Evolutionary conservation across 2,113 vertebrate species (phyloP), one percentile per base, ranked within the genome.

Genomic region (Puffinus mauretanicus): DNA sequence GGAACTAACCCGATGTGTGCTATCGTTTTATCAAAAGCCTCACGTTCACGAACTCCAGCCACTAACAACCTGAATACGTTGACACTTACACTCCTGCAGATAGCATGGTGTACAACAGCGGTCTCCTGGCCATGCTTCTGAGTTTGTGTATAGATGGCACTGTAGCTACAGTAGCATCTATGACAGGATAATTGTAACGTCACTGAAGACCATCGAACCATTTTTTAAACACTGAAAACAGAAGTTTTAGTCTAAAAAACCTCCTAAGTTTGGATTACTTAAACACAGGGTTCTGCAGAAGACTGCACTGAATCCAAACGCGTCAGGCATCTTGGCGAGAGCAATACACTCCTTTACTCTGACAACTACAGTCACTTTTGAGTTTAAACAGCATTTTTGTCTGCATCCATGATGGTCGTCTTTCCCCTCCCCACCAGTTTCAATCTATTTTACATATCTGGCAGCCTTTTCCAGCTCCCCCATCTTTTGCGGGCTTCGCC

Each of bases 371-470:
- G 22, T 14, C 40, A 6, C 58, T 55, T 80, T 4, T 14, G 10
- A 40, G 25, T 60, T 88, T 25, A 16, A 86, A 54, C 3, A 36
- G 10, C 2, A 1, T 4, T 88, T 61, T 52, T 73, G n/a, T 14
- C 46, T 15, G 13, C 79, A n/a, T 6, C 2, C 6, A 11, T 5
- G 4, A 15, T 0, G 1, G 14, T 27, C 1, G 2, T 9, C 36
- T 24, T 52, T 36, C 16, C 36, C 20, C 30, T 54, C 13, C 49
- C 47, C 47, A 51, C 32, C 46, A 24, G 22, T 61, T 92, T 13
- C 16, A 3, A 16, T 8, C 7, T 51, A 34, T 22, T 94, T 95
- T 55, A 47, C 13, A 0, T 16, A 16, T 29, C 34, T 7, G 3
- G 54, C 38, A 86, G 57, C n/a, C 12, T 62, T 71, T n/a, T 16